Base-by-base conservation (phyloP, 64 coral and sea anemone species). In the Stichodactyla helianthus region DNA sequence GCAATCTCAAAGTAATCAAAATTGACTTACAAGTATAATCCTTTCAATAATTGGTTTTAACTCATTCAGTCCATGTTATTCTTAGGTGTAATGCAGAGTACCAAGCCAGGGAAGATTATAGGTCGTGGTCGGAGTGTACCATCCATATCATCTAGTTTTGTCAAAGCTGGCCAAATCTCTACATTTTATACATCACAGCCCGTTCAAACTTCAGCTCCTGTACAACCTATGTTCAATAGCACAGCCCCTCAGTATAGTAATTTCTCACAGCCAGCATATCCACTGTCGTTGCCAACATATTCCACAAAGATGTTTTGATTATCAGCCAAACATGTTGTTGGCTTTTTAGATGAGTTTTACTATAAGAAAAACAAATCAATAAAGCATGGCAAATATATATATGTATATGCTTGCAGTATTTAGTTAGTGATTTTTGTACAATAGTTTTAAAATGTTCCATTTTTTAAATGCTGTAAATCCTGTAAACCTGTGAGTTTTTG, bases 121-220 rank as follows among this genome's bases (percentile, higher is more conserved):
- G 50, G 57, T 13, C 56, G 83, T 78, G 89, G 82, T 56, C 55
- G 89, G 56, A 79, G 23, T 16, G 27, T n/a, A 18, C 88, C 68
- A 22, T 71, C 71, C 25, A 56, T 90, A 23, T 23, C 70, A 31
- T 31, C 89, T 77, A 90, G 71, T 77, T 90, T 90, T 86, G 83
- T 90, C 44, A 79, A 84, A 51, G 55, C 67, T 13, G 51, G 14
- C 5, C 16, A 35, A 22, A 53, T 53, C 12, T 70, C 25, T 44
- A 20, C 44, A 51, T 65, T 23, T 50, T 17, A 51, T 86, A 67
- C 82, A 84, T 17, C 82, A 84, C 53, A 52, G 58, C 25, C 54
- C 7, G n/a, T 84, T 54, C 17, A 82, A 82, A 16, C 51, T 17
- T 19, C 80, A 9, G 44, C 31, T 54, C 5, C 50, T 20, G 51